Evolutionary conservation across 1,140 invertebrate species (phyloP), one percentile per base, ranked within the genome.

Genomic region (Berghia stephanieae): DNA sequence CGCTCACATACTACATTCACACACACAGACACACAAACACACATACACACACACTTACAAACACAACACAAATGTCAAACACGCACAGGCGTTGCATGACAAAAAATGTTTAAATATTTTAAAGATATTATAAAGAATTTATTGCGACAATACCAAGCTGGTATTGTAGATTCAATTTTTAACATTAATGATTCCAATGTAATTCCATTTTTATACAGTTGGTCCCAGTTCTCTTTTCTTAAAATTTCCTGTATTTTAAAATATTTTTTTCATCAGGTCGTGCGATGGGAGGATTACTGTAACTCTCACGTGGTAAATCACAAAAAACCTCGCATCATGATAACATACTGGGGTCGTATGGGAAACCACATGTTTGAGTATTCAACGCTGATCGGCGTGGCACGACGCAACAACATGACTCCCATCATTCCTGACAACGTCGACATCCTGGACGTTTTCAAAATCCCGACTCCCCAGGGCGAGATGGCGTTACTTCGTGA

Each of bases 291-390:
- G 34, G 74, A 73, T 36, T 36, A 46, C 60, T 18, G 73, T 36
- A 66, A 27, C 60, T 27, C 40, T 21, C 55, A 52, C 18, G 31
- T 43, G 49, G 49, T 71, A 31, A 72, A 80, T 38, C 79, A 68
- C 8, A 52, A 46, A 0, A 52, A 46, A n/a, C 74, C 74, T 6
- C 43, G 76, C 24, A 68, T 80, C 34, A 82, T 79, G 78, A 78
- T 83, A 21, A 79, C 78, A 0, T 83, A 80, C 66, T 80, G 75
- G 68, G 84, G 84, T 0, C 78, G 84, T 34, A 73, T 80, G 75
- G 84, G 84, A 16, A 86, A 86, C 75, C 82, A 84, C 44, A 82
- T 86, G 81, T 86, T 86, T 79, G 77, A 84, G 78, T 86, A 84
- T 79, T 76, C 81, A 18, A 78, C 81, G 2, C 68, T 86, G 1